These are phyloP conservation scores for Cliona cf. orientalis DNA, from an alignment of 37 sponge, comb jelly and placozoan species.

Conservation along the genomic window DNA sequence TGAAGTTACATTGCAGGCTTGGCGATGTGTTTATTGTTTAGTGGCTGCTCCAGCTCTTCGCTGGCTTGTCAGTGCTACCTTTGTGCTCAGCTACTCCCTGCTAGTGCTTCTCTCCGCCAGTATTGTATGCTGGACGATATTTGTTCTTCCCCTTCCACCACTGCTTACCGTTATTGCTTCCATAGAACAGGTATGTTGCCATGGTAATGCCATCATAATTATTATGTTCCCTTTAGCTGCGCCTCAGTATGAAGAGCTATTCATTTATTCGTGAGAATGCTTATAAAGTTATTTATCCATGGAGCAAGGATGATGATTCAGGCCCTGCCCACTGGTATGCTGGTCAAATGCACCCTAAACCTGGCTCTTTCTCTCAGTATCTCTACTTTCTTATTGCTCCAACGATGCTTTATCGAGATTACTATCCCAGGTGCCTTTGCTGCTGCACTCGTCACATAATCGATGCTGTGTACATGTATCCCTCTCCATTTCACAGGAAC, in stretches of 20 bases:
- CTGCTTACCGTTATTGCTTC: not conserved
- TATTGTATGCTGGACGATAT: not conserved
- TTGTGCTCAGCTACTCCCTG: too few species aligned
- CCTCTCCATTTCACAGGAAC: constrained; percentile 2
- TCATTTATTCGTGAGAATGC: constrained; percentile 74
- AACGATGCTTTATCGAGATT: constrained; percentile 79
- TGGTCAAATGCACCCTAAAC: constrained; percentile 62
- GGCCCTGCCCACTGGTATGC: constrained; percentile 76
- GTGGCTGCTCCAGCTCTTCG: too few species aligned
- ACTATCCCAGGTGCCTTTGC: constrained; percentile 86
- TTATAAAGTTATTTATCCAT: constrained; percentile 54
- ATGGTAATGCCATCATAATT: not conserved
- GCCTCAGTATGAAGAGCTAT: constrained; percentile 65
- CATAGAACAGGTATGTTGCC: constrained; percentile 7
- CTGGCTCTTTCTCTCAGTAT: constrained; percentile 68
- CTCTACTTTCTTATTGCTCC: constrained; percentile 82
- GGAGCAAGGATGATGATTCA: constrained; percentile 55
- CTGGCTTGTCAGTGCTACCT: too few species aligned
- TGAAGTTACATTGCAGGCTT: too few species aligned
- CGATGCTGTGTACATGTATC: too few species aligned
- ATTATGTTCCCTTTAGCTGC: constrained; percentile 29
- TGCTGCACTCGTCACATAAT: too few species aligned
- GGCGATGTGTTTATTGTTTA: too few species aligned
- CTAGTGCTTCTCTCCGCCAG: not conserved
- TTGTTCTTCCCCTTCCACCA: not conserved